Conservation (phyloP, 2,797 vertebrate genomes). For the Peromyscus attwateri region DNA sequence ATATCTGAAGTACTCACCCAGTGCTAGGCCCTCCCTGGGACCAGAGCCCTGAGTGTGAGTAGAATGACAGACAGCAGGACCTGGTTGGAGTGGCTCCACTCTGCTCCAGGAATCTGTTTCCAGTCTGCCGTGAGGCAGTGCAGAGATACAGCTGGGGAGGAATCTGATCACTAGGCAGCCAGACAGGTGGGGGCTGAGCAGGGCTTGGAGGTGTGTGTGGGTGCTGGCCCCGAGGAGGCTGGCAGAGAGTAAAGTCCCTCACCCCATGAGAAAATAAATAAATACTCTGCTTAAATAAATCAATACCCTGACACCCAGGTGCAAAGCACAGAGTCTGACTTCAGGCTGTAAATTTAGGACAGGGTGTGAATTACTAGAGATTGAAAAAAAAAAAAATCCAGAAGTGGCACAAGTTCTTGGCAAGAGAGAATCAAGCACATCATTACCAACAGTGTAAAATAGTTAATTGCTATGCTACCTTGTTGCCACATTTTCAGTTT, state of each 20-base stretch:
- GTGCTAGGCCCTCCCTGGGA: not conserved
- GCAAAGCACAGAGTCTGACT: not conserved
- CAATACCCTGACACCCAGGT: constrained; percentile 7
- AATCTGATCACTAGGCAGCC: constrained; percentile 9
- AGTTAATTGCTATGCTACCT: not conserved
- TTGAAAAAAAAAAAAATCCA: constrained; percentile 35
- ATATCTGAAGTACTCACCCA: not conserved
- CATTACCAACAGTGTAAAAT: not conserved
- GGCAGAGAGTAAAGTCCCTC: not conserved
- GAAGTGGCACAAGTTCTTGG: not conserved
- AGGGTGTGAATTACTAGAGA: not conserved
- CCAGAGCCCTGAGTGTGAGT: not conserved
- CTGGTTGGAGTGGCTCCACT: not conserved
- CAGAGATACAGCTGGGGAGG: not conserved
- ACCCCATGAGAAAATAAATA: constrained; percentile 54
- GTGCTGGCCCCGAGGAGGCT: not conserved
- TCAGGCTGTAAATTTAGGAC: not conserved
- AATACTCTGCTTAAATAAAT: not conserved
- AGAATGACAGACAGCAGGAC: not conserved
- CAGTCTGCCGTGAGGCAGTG: not conserved
- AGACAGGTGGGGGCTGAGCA: not conserved
- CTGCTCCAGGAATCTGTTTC: not conserved
- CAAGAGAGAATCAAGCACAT: not conserved
- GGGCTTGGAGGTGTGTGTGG: no score
- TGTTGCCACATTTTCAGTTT: not conserved